Evolutionary conservation across 1,140 invertebrate genomes (phyloP), one percentile per base, ranked within the genome.

Genomic region (Elysia chlorotica): DNA sequence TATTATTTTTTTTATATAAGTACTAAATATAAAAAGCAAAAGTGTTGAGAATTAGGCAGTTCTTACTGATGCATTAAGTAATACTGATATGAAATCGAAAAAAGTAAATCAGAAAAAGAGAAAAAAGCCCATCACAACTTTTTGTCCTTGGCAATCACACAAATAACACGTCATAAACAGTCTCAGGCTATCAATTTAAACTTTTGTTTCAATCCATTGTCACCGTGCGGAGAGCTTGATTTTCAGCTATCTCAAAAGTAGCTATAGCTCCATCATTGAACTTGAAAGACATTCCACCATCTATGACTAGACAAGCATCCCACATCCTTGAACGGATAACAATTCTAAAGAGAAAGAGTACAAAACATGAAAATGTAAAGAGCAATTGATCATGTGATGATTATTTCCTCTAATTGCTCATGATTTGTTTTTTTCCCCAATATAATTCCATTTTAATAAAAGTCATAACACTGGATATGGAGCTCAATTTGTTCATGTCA

Each of bases 221-320:
- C 2, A 98, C 92, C 21, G 96, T 97, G 84, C 92, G 89, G 0
- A 99, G 88, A 0, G 95, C 92, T 88, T 99, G 96, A 83, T 96
- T 93, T 0, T 94, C 92, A 77, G 92, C 87, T 33, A 94, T 92
- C 88, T 97, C 93, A 17, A 99, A 86, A 28, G 92, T 84, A 0
- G 95, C 96, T 76, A 92, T 90, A 0, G 96, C 93, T 2, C 97
- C 97, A 85, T 97, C 95, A 88, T 98, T 98, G 87, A 99, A 99
- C 0, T 92, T 91, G 83, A 96, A 96, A 0, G 95, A 96, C 10
- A 97, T 92, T 66, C 96, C 95, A 25, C 97, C 97, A 88, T 99
- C 98, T n/a, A 99, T 92, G 0, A 99, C 97, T 17, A 99, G 88
- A 83, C 93, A 93, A 0, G 96, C 97, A 88, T 99, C 96, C 75